Evolutionary conservation across 2,797 vertebrate genomes (phyloP).

Genomic region (Spheniscus humboldti): DNA sequence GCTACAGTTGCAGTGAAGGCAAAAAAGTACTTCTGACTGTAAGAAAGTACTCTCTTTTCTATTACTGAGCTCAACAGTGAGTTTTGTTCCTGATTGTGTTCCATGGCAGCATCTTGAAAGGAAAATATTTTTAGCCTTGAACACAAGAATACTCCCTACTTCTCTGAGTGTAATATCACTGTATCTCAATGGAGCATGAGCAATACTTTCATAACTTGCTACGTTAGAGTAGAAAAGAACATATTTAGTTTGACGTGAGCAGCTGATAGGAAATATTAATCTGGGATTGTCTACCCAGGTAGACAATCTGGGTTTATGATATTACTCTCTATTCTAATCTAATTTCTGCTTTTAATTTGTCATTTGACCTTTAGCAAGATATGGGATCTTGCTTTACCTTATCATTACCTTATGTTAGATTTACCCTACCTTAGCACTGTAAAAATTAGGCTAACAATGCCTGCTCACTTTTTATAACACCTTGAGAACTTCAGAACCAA

Average conservation of each 20-base stretch:
- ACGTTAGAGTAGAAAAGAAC: background rate
- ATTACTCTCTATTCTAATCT: background rate
- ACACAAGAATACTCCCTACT: background rate
- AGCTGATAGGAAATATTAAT: background rate
- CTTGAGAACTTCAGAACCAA: background rate
- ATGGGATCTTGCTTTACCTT: background rate
- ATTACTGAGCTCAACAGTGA: background rate
- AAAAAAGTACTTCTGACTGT: background rate
- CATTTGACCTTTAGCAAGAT: background rate
- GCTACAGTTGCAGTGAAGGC: background rate
- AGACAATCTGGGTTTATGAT: background rate
- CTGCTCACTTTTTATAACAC: background rate
- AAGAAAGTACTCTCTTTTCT: slow-evolving; percentile 4
- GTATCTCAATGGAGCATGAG: background rate
- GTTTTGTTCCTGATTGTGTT: background rate
- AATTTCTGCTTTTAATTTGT: background rate
- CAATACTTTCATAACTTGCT: background rate
- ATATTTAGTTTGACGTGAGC: background rate
- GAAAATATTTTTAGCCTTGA: slow-evolving; percentile 21
- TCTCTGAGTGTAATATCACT: background rate
- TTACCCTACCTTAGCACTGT: background rate
- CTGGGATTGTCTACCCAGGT: background rate
- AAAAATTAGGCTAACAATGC: background rate
- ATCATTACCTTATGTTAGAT: background rate
- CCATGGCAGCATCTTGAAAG: background rate